Percentiles rank a stretch among this genome's conserved stretches.
Conservation (phyloP, 2,113 vertebrate genomes). For the Motacilla alba region DNA sequence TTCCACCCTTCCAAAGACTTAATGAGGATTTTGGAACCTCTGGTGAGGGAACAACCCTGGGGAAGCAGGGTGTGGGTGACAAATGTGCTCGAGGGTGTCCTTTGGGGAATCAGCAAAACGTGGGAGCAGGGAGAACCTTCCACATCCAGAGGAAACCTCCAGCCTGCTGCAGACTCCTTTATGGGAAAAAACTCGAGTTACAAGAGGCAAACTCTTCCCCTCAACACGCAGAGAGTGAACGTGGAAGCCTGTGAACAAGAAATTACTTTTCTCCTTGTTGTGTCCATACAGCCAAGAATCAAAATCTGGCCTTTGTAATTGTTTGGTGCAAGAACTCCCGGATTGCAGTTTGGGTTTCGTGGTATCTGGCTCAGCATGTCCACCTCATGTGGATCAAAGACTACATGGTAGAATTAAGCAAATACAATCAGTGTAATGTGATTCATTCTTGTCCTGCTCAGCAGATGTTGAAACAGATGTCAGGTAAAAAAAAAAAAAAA, state of each 20-base stretch:
- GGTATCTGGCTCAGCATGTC: background rate
- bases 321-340: background rate
- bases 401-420: slow-evolving; percentile 33
- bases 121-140: background rate
- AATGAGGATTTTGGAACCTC: background rate
- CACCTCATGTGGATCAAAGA: slow-evolving; percentile 17
- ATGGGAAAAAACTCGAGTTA: background rate
- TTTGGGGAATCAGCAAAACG: background rate
- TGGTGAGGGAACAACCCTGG: background rate
- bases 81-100: background rate
- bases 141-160: background rate
- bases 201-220: background rate
- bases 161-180: background rate
- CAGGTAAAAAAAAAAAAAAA: background rate
- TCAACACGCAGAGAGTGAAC: rapidly evolving
- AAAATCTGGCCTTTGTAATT: background rate
- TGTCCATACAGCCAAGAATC: background rate
- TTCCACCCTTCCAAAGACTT: background rate
- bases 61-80: rapidly evolving
- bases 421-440: slow-evolving; percentile 30
- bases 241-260: background rate
- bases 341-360: background rate
- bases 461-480: slow-evolving; percentile 68
- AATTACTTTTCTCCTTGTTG: background rate
- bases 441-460: slow-evolving; percentile 56